Evolutionary conservation across 1,140 invertebrate genomes (phyloP).

Genomic region (Proales similis): DNA sequence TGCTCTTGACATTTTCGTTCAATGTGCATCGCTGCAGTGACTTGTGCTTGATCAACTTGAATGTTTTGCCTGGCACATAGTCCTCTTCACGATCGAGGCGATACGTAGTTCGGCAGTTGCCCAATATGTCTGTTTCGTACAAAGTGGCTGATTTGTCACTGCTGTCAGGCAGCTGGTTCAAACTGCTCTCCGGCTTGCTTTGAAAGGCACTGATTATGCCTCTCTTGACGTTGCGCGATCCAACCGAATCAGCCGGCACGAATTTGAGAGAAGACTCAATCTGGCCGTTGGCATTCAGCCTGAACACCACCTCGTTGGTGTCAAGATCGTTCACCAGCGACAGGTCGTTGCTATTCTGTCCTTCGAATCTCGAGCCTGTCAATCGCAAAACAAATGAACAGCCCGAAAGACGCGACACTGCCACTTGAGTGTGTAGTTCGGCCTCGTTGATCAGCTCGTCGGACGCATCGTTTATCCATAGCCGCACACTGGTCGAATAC

Average conservation of each 20-base stretch:
- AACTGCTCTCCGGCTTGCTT: background rate
- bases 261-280: conserved; percentile 25
- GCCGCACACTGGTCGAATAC: conserved; percentile 1
- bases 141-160: conserved; percentile 31
- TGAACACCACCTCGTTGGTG: conserved; percentile 21
- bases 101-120: conserved; percentile 34
- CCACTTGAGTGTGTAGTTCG: conserved; percentile 23
- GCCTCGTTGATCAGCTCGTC: conserved; percentile 14
- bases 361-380: conserved; percentile 5
- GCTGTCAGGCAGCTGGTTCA: conserved; percentile 8
- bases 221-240: conserved; percentile 34
- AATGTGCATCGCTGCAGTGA: conserved; percentile 34
- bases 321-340: conserved; percentile 13
- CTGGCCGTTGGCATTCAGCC: conserved; percentile 23
- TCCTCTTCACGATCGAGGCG: background rate
- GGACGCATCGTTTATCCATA: conserved; percentile 37
- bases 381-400: conserved; percentile 33
- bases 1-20: conserved; percentile 29
- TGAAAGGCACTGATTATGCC: conserved; percentile 34
- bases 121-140: conserved; percentile 34
- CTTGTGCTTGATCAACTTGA: background rate
- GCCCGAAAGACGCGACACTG: conserved; percentile 3
- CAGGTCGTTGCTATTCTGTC: conserved; percentile 9
- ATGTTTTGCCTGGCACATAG: no score
- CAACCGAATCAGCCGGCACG: conserved; percentile 12